A percentile compares a stretch with the other conserved stretches of the same genome.
Evolutionary conservation across 2,888 invertebrate genomes (phyloP).

Genomic region (Polyommatus iphigenia): DNA sequence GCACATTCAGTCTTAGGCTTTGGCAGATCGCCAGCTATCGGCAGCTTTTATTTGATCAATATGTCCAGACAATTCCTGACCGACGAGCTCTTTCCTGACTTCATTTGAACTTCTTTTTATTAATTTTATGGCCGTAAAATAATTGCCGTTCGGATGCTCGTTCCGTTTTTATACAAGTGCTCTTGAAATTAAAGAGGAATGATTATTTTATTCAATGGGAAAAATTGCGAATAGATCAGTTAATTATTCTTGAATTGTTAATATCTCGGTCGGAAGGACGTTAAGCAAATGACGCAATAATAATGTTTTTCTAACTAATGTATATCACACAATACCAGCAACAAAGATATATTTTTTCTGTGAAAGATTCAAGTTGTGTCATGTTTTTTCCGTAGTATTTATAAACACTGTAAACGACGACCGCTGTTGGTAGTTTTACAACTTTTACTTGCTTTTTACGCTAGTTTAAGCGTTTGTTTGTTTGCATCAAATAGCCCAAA

Average conservation of each 20-base stretch:
- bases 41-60: constrained; percentile 22
- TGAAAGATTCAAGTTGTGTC: not conserved
- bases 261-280: not conserved
- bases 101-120: not conserved
- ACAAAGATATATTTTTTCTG: not conserved
- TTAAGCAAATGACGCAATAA: not conserved
- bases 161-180: not conserved
- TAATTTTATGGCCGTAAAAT: not conserved
- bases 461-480: not conserved
- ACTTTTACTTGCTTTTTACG: not conserved
- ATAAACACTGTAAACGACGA: not conserved
- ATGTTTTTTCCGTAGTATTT: not conserved
- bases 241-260: not conserved
- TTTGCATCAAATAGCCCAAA: not conserved
- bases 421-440: not conserved
- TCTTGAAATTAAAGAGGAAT: not conserved
- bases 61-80: constrained; percentile 16
- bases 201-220: not conserved
- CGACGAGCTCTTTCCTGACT: constrained; percentile 7
- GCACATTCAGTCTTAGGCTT: constrained; percentile 9
- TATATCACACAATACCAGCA: not conserved
- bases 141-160: not conserved
- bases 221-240: not conserved
- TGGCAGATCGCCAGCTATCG: constrained; percentile 22
- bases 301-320: not conserved